phyloP scores from a whole-genome alignment of 1,140 invertebrate species.

The Listronotus oregonensis region DNA sequence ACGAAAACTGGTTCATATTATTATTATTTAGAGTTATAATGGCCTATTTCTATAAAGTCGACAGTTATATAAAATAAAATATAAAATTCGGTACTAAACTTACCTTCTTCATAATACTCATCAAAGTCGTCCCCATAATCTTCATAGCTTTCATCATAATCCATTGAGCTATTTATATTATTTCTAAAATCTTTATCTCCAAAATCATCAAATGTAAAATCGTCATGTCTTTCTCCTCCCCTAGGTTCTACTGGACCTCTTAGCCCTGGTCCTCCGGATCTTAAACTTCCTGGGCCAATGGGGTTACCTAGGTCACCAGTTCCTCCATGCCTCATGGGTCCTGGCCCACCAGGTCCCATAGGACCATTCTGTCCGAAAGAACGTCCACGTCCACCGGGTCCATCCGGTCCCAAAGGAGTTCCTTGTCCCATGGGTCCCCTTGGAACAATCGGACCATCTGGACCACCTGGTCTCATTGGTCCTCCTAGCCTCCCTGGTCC shows the following conservation, averaged over 20 bases:
- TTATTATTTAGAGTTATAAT: too few species aligned
- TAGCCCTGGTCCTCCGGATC: neutral
- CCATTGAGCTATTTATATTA: neutral
- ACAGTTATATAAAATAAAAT: too few species aligned
- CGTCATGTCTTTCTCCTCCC: slow-evolving; percentile 11
- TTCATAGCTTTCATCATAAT: slow-evolving; percentile 26
- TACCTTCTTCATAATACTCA: slow-evolving; percentile 37
- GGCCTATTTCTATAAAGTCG: too few species aligned
- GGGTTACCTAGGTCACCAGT: neutral
- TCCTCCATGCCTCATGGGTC: neutral
- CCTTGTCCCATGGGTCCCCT: neutral
- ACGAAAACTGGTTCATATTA: too few species aligned
- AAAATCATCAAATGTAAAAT: slow-evolving; percentile 33
- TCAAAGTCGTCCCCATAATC: slow-evolving; percentile 40
- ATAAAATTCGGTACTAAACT: neutral
- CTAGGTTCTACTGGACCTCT: neutral
- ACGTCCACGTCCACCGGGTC: neutral
- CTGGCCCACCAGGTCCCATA: neutral
- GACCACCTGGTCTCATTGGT: neutral
- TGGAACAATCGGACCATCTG: neutral
- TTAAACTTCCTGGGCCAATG: too few species aligned
- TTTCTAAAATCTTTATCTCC: slow-evolving; percentile 46
- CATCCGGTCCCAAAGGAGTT: neutral
- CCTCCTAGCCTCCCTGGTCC: neutral
- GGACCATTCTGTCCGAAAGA: neutral